phyloP scores from a whole-genome alignment of 2,888 invertebrate species.

The Podotricha telesiphe region DNA sequence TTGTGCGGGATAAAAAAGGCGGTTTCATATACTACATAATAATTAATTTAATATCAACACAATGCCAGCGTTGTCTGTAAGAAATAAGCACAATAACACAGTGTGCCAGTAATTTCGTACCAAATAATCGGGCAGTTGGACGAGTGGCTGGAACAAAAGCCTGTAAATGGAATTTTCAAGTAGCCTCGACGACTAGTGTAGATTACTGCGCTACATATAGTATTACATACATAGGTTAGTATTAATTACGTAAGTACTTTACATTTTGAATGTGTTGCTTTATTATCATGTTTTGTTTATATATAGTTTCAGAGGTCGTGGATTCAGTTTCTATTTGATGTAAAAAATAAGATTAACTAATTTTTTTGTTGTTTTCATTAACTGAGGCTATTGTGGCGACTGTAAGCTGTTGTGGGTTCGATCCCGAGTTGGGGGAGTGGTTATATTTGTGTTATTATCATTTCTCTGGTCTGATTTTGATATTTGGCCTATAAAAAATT shows the following conservation, averaged over 20 bases:
- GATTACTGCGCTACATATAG: conserved; percentile 33
- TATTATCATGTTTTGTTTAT: background rate
- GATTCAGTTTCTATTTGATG: background rate
- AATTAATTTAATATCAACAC: background rate
- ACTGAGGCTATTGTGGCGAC: background rate
- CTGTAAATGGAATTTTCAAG: conserved; percentile 62
- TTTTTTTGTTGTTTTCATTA: background rate
- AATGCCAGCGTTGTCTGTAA: background rate
- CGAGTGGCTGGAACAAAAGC: conserved; percentile 54
- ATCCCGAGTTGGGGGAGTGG: background rate
- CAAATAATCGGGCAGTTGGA: conserved; percentile 56
- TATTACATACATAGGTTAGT: conserved; percentile 24
- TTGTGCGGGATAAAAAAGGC: too few relatives aligned
- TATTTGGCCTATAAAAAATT: too few relatives aligned
- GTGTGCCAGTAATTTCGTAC: conserved; percentile 45
- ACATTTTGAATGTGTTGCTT: background rate
- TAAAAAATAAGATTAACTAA: background rate
- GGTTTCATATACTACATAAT: too few relatives aligned
- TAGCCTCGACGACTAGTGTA: conserved; percentile 41
- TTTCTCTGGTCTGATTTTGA: too few relatives aligned
- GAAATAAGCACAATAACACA: conserved; percentile 18
- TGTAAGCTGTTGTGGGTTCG: background rate
- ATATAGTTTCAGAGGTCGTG: background rate
- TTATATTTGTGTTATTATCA: too few relatives aligned
- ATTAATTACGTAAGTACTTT: conserved; percentile 12